Conservation (phyloP, 1,140 invertebrate genomes). For the Pomacea maculata region DNA sequence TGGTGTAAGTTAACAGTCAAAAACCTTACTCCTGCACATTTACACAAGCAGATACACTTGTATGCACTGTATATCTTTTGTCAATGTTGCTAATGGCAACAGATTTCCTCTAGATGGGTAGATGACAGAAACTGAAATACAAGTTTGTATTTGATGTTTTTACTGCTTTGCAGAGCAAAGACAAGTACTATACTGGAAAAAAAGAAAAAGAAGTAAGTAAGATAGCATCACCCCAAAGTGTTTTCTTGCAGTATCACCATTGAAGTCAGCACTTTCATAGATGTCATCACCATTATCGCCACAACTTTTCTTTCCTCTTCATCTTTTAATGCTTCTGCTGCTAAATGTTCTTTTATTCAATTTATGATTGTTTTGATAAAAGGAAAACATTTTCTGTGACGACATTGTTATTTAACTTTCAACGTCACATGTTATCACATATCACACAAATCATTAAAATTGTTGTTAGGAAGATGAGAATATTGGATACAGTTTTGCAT, state of each 20-base stretch:
- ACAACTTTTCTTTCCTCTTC: neutral
- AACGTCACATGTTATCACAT: no score
- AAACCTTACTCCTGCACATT: neutral
- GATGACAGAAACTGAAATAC: neutral
- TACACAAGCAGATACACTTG: neutral
- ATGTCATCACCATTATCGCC: neutral
- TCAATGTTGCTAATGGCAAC: neutral
- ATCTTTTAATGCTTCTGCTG: neutral
- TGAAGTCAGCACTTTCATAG: neutral
- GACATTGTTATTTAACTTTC: neutral
- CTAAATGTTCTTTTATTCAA: neutral
- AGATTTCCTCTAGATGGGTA: neutral
- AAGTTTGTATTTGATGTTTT: neutral
- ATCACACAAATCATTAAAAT: neutral
- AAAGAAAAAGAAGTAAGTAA: conserved; percentile 32
- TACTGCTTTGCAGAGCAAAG: conserved; percentile 33
- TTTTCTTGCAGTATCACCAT: neutral
- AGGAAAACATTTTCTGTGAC: neutral
- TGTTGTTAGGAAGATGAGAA: neutral
- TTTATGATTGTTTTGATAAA: neutral
- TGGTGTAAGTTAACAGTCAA: conserved; percentile 56
- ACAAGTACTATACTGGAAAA: conserved; percentile 32
- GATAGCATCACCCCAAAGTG: conserved; percentile 7
- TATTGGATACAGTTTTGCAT: neutral
- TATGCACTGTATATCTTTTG: neutral